Conservation (phyloP, 2,113 vertebrate species). For the Petroica traversi region DNA sequence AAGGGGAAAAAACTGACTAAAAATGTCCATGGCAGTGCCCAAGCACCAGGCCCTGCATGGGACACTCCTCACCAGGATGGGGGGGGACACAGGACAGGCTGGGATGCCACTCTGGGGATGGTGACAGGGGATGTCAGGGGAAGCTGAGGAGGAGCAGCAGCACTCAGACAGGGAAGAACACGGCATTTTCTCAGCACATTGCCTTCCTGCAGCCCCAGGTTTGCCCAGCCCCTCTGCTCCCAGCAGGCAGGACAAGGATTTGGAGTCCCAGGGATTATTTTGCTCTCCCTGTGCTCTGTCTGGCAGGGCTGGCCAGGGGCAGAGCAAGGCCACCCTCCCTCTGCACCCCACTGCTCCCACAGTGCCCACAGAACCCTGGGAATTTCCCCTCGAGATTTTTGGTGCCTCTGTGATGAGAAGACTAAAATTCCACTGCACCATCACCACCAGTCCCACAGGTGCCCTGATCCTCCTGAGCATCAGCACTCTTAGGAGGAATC, state of each 20-base stretch:
- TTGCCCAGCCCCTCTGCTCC: neutral
- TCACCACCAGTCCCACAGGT: neutral
- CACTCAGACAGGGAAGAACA: neutral
- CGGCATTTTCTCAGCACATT: conserved; percentile 29
- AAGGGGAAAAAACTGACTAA: neutral
- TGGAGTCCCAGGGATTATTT: neutral
- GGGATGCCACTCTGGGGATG: neutral
- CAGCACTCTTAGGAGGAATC: accelerated
- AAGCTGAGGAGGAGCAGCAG: neutral
- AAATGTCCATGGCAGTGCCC: accelerated
- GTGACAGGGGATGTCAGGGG: accelerated
- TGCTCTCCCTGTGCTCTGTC: neutral
- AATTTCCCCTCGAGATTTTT: neutral
- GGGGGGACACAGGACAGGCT: too few species aligned
- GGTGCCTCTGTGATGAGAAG: neutral
- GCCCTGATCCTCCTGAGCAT: neutral
- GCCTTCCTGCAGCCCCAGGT: conserved; percentile 4
- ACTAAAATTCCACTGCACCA: accelerated
- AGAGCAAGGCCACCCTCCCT: neutral
- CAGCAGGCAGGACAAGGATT: neutral
- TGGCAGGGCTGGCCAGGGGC: neutral
- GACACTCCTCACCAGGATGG: accelerated
- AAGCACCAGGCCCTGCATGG: neutral
- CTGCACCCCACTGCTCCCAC: neutral
- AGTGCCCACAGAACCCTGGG: neutral